phyloP scores from a whole-genome alignment of 2,888 invertebrate genomes.

The Podabrus alpinus region DNA sequence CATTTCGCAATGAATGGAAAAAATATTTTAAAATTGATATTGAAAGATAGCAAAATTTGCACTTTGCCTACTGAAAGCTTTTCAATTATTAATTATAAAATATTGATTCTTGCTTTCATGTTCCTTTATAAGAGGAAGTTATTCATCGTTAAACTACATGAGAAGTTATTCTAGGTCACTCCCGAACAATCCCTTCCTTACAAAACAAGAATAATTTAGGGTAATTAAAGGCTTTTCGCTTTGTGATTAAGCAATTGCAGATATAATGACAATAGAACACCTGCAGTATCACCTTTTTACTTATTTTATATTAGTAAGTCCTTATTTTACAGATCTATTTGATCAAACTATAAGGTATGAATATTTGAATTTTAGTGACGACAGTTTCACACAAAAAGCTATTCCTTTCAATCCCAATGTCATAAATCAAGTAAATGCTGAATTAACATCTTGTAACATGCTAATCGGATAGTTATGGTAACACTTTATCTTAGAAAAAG shows the following conservation, averaged over 20 bases:
- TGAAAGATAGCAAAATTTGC: background rate
- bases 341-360: background rate
- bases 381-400: background rate
- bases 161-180: conserved; percentile 5
- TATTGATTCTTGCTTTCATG: background rate
- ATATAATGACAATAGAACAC: background rate
- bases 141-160: conserved; percentile 3
- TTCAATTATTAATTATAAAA: background rate
- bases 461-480: background rate
- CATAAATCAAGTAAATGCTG: background rate
- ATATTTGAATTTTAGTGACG: background rate
- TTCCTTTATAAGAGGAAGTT: background rate
- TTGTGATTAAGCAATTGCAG: background rate
- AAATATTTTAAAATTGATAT: background rate
- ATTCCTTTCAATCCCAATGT: background rate
- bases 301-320: background rate
- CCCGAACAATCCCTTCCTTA: background rate
- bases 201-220: background rate
- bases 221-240: background rate
- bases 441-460: background rate
- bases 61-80: background rate
- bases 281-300: background rate
- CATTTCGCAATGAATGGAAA: background rate
- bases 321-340: background rate
- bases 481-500: background rate